Evolutionary conservation across 2,888 invertebrate genomes (phyloP).

Genomic region (Ichneumoninae sp.): DNA sequence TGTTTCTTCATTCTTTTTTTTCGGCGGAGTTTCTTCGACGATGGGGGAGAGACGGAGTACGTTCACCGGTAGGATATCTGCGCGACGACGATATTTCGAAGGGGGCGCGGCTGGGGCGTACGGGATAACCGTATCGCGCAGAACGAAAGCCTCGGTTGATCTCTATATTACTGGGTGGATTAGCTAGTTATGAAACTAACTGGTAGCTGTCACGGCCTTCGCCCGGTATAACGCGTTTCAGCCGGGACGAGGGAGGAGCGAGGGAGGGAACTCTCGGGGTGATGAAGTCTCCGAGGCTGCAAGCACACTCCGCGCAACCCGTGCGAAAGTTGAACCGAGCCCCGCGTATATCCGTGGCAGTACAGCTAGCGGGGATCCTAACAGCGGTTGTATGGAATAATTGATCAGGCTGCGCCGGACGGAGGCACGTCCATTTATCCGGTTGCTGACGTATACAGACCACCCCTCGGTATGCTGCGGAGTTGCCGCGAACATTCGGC

Average conservation of each 20-base stretch:
- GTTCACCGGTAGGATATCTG: conserved; percentile 62
- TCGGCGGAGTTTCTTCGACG: not conserved
- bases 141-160: conserved; percentile 70
- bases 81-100: conserved; percentile 47
- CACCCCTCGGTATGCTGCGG: conserved; percentile 3
- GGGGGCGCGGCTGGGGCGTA: conserved; percentile 23
- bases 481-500: conserved; percentile 33
- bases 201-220: conserved; percentile 56
- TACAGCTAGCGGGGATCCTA: conserved; percentile 40
- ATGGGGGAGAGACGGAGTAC: not conserved
- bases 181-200: conserved; percentile 82
- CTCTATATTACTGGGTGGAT: conserved; percentile 81
- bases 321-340: conserved; percentile 51
- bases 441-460: conserved; percentile 39
- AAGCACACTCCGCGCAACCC: conserved; percentile 1
- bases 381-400: conserved; percentile 73
- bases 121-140: conserved; percentile 4
- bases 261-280: conserved; percentile 36
- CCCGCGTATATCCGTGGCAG: conserved; percentile 31
- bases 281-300: conserved; percentile 54
- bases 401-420: conserved; percentile 68
- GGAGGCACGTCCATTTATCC: conserved; percentile 66
- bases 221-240: conserved; percentile 53
- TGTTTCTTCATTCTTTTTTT: conserved; percentile 2
- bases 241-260: not conserved